Conservation (phyloP, 2,888 invertebrate species). For the Napeogenes sylphis region DNA sequence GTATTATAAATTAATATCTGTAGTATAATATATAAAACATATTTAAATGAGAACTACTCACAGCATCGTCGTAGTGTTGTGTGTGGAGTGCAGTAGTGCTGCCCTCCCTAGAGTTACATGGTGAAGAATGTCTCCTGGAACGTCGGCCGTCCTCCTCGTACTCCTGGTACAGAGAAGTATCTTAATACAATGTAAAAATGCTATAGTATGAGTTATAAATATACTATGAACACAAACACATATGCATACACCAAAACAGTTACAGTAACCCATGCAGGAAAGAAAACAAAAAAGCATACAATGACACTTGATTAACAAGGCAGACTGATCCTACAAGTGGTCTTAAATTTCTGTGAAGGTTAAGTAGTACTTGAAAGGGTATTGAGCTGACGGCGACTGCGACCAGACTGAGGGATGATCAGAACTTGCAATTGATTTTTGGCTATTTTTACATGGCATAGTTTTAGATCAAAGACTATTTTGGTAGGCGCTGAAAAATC, state of each 20-base stretch:
- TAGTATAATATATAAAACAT: no score
- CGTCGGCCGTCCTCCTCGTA: constrained; percentile 81
- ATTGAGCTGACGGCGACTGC: constrained; percentile 52
- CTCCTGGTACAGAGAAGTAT: constrained; percentile 68
- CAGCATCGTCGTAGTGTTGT: constrained; percentile 80
- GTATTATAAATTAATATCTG: no score
- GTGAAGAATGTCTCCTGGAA: constrained; percentile 83
- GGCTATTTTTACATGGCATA: constrained; percentile 62
- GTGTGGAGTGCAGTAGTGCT: constrained; percentile 80
- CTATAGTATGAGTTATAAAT: background rate
- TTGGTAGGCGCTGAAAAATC: background rate
- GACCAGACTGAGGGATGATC: constrained; percentile 56
- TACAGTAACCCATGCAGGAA: constrained; percentile 44
- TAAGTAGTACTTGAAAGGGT: constrained; percentile 28
- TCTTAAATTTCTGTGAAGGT: constrained; percentile 1
- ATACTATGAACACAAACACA: constrained; percentile 19
- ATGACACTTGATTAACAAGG: constrained; percentile 18
- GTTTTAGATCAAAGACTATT: constrained; percentile 6
- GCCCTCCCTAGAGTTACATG: constrained; percentile 82
- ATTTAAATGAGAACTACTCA: constrained; percentile 50
- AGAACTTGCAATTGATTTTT: constrained; percentile 65
- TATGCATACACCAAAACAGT: constrained; percentile 20
- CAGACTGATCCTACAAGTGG: constrained; percentile 11
- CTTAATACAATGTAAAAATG: background rate
- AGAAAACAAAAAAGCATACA: constrained; percentile 35